Base-by-base conservation (phyloP, 2,113 vertebrate species). In the Lepus americanus region DNA sequence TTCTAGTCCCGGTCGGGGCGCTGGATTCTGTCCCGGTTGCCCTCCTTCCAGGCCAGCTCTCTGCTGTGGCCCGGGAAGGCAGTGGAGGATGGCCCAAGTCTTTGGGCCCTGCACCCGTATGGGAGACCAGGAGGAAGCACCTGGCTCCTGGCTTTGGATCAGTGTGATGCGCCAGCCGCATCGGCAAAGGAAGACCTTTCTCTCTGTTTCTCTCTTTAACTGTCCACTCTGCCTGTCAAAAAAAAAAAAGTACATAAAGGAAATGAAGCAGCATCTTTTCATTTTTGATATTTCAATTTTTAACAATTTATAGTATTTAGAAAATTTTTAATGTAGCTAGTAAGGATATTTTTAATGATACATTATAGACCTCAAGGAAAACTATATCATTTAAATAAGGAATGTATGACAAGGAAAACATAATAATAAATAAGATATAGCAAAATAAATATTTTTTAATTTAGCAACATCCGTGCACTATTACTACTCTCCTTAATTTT, bases 251-350 rank as follows among this genome's bases (percentile, higher is more conserved):
- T 29, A 7, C 12, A 36, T 13, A 29, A 7, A 89, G 44, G 94
- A 88, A 84, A 39, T 67, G 22, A 77, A 55, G 23, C 8, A 82
- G 20, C 72, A 51, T 61, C 0, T 80, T 89, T 94, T 67, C 25
- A 39, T 53, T 67, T 88, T 67, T 66, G 6, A n/a, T 85, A 23
- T 59, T 92, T 93, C 61, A 67, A 72, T 39, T 36, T 80, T 89
- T 73, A 66, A 77, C 4, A 78, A 69, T 51, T 67, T 25, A 79
- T 36, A 59, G 4, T 69, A 3, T 79, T 92, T 92, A 25, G 49
- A 80, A 94, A 89, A 69, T 73, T 14, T 87, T 16, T 39, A 78
- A 84, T 63, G 7, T 33, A 66, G 3, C 25, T 81, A 59, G 13
- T n/a, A 51, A 84, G 25, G 5, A 76, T 11, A 84, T 81, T 88